A percentile compares a stretch with the other conserved stretches of the same genome.
Conservation (phyloP, 2,113 vertebrate species). For the Stomatorhinus ivindoensis region DNA sequence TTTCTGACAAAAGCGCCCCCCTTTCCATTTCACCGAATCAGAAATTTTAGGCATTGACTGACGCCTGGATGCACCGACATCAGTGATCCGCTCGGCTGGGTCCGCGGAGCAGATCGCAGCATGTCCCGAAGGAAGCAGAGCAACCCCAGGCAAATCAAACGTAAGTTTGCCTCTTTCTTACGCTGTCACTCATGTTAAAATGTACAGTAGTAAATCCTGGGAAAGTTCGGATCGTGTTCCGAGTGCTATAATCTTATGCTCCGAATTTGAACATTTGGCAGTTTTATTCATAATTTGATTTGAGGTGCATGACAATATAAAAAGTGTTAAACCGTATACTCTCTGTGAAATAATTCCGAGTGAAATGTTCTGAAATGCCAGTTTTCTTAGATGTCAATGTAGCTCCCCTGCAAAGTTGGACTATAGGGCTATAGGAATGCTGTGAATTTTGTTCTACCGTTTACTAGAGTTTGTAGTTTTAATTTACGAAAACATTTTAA, state of each 20-base stretch:
- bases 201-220: background rate
- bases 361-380: background rate
- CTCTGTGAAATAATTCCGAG: background rate
- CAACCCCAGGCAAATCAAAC: constrained; percentile 84
- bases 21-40: constrained; percentile 18
- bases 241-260: background rate
- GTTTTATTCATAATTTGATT: background rate
- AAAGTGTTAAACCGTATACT: background rate
- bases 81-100: constrained; percentile 34
- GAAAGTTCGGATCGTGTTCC: background rate
- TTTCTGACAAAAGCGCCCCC: background rate
- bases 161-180: constrained; percentile 59
- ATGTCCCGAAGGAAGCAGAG: constrained; percentile 88
- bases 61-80: constrained; percentile 55
- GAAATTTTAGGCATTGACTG: constrained; percentile 46
- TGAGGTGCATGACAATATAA: background rate
- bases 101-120: constrained; percentile 44
- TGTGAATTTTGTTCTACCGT: background rate
- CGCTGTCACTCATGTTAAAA: background rate
- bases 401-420: background rate
- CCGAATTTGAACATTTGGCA: background rate
- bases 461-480: background rate
- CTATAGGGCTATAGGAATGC: background rate
- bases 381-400: background rate
- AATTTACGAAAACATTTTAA: background rate